Conservation (phyloP, 2,888 invertebrate genomes). For the Epistrophella euchroma region DNA sequence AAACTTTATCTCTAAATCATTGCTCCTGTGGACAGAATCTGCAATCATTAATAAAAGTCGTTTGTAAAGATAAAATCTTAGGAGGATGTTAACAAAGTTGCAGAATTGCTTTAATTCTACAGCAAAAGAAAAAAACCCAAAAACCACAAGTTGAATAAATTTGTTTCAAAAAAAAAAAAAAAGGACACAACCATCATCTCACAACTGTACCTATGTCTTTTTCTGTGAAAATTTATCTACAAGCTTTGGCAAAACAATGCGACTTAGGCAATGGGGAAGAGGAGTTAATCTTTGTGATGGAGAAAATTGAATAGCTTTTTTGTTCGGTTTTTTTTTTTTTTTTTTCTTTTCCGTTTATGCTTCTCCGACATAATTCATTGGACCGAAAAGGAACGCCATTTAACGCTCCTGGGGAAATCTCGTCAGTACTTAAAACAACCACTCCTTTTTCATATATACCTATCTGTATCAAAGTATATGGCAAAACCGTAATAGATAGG, state of each 20-base stretch:
- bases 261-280: not conserved
- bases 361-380: conserved; percentile 34
- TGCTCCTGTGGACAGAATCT: not conserved
- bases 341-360: not conserved
- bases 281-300: conserved; percentile 40
- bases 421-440: conserved; percentile 30
- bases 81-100: conserved; percentile 8
- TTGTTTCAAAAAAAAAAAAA: conserved; percentile 13
- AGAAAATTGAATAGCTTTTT: conserved; percentile 45
- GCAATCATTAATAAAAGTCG: conserved; percentile 22
- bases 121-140: not conserved
- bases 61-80: not conserved
- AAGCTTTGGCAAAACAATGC: conserved; percentile 18
- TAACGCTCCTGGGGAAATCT: conserved; percentile 44
- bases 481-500: conserved; percentile 6
- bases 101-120: conserved; percentile 7
- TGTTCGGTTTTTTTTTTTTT: not conserved
- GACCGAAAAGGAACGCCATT: conserved; percentile 55
- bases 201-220: not conserved
- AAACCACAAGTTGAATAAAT: conserved; percentile 29
- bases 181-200: not conserved
- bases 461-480: conserved; percentile 13
- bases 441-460: conserved; percentile 8
- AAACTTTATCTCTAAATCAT: not conserved
- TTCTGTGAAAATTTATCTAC: conserved; percentile 10